Percentiles rank a stretch among this genome's conserved stretches.
Conservation (phyloP, 2,113 vertebrate genomes). For the Scolopax mira region DNA sequence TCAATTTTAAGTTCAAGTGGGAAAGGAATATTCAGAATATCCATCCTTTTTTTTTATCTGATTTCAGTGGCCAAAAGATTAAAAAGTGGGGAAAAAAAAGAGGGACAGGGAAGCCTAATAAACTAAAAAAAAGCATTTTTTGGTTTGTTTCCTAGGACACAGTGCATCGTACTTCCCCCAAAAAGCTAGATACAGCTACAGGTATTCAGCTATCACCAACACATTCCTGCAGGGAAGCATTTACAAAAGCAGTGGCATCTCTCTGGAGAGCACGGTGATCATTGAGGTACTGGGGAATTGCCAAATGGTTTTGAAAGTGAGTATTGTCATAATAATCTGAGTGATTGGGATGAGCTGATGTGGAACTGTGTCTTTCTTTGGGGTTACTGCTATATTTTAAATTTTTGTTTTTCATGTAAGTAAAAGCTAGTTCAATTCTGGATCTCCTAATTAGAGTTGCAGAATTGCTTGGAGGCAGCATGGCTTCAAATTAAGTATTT, state of each 20-base stretch:
- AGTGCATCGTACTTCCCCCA: constrained; percentile 49
- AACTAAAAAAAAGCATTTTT: neutral
- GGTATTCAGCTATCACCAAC: constrained; percentile 74
- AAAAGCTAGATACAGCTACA: constrained; percentile 78
- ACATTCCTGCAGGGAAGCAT: constrained; percentile 71
- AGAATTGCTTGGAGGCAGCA: neutral
- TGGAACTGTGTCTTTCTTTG: neutral
- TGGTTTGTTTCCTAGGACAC: constrained; percentile 21
- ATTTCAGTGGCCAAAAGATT: neutral
- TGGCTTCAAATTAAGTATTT: neutral
- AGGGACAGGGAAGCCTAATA: neutral
- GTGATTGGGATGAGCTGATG: neutral
- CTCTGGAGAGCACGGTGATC: constrained; percentile 79
- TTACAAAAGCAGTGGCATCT: constrained; percentile 72
- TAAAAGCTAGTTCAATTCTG: neutral
- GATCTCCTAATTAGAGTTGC: neutral
- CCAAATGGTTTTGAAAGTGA: constrained; percentile 80
- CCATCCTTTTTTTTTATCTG: neutral
- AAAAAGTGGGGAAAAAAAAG: neutral
- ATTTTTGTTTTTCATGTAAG: neutral
- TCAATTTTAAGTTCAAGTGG: neutral
- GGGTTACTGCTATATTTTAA: neutral
- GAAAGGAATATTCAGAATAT: neutral
- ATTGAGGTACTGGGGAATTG: constrained; percentile 79
- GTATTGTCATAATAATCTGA: neutral